Evolutionary conservation across 2,797 vertebrate species (phyloP).

Genomic region (Scomberomorus guttatus): DNA sequence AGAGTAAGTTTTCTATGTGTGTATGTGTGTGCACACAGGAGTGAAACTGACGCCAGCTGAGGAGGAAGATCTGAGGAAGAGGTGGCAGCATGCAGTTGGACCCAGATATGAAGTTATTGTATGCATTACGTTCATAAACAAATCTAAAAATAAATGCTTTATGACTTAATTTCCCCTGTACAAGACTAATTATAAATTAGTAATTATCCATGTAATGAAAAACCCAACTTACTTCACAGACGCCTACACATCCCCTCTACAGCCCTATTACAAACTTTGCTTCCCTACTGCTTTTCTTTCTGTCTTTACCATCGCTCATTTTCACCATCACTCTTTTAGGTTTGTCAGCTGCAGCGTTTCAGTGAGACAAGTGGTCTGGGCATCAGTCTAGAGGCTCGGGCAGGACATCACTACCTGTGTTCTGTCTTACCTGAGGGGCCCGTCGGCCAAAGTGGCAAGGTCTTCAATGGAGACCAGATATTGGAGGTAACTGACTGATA

Average conservation of each 20-base stretch:
- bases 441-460: constrained; percentile 89
- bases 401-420: constrained; percentile 93
- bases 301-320: background rate
- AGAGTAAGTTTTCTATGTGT: background rate
- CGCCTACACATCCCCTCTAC: background rate
- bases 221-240: background rate
- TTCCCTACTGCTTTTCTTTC: background rate
- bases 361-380: constrained; percentile 94
- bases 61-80: constrained; percentile 84
- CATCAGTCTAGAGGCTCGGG: constrained; percentile 93
- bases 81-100: constrained; percentile 92
- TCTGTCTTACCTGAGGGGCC: constrained; percentile 94
- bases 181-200: background rate
- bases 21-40: constrained; percentile 64
- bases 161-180: background rate
- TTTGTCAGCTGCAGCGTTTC: constrained; percentile 92
- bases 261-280: background rate
- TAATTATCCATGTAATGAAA: background rate
- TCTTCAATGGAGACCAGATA: constrained; percentile 91
- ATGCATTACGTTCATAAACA: constrained; percentile 32
- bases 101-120: constrained; percentile 91
- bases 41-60: constrained; percentile 71
- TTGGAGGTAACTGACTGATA: constrained; percentile 87
- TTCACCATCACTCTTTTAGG: constrained; percentile 75
- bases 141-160: background rate